Conservation (phyloP, 1,140 invertebrate species). For the Adelges cooleyi region DNA sequence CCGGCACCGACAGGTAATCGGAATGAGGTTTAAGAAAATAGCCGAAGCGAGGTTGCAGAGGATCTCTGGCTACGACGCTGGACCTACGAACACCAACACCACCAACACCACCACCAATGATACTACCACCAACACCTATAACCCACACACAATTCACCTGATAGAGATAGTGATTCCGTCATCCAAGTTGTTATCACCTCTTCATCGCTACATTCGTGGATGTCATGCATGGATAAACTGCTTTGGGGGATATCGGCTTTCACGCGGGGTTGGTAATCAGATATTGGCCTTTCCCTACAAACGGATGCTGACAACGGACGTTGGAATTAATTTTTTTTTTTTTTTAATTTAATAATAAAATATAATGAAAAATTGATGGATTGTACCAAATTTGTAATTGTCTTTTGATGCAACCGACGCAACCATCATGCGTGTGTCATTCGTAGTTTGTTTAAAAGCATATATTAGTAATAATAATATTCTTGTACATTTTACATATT, state of each 20-base stretch:
- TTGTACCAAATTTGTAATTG: too few species aligned
- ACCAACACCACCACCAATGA: slow-evolving; percentile 13
- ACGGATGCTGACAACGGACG: neutral
- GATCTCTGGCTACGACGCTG: neutral
- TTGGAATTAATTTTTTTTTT: too few species aligned
- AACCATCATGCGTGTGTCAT: too few species aligned
- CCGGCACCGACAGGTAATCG: slow-evolving; percentile 17
- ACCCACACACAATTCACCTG: slow-evolving; percentile 22
- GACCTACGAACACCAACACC: neutral
- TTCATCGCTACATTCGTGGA: slow-evolving; percentile 20
- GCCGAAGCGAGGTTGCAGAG: slow-evolving; percentile 29
- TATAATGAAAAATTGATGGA: too few species aligned
- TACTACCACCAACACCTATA: slow-evolving; percentile 22
- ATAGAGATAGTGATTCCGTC: slow-evolving; percentile 21
- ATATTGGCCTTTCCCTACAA: slow-evolving; percentile 22
- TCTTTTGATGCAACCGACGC: too few species aligned
- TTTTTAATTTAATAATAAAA: too few species aligned
- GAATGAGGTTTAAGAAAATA: slow-evolving; percentile 23
- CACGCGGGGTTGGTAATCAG: slow-evolving; percentile 11
- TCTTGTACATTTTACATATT: too few species aligned
- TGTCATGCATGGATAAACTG: slow-evolving; percentile 25
- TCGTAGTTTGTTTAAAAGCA: too few species aligned
- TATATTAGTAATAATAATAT: neutral
- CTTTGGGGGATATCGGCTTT: neutral
- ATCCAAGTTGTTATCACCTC: neutral